phyloP scores from a whole-genome alignment of 2,113 vertebrate species.

The Bambusicola thoracicus region DNA sequence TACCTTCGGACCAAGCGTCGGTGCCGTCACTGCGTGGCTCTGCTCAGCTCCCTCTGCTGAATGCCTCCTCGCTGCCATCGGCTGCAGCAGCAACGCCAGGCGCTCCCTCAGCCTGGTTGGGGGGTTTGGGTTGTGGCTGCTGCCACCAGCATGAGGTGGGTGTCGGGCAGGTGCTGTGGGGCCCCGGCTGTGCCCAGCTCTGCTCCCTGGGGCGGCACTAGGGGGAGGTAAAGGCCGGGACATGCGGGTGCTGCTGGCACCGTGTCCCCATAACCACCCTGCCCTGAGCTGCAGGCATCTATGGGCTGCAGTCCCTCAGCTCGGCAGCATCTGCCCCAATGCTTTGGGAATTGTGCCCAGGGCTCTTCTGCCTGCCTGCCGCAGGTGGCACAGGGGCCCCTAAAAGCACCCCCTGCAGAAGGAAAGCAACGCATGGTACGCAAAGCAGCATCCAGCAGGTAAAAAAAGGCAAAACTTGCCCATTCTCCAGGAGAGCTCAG shows the following conservation, averaged over 20 bases:
- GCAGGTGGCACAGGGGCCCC: background rate
- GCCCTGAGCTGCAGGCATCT: rapidly evolving
- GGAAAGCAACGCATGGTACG: rapidly evolving
- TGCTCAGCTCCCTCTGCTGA: background rate
- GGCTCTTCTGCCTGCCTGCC: rapidly evolving
- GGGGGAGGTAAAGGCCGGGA: slow-evolving; percentile 61
- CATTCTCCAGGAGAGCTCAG: background rate
- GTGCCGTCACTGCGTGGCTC: rapidly evolving
- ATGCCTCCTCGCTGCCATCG: rapidly evolving
- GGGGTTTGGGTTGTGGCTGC: rapidly evolving
- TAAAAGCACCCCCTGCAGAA: background rate
- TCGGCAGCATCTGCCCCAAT: background rate
- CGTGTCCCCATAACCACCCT: background rate
- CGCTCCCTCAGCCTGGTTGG: rapidly evolving
- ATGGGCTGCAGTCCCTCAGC: rapidly evolving
- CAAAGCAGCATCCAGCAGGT: background rate
- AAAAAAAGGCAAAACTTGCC: background rate
- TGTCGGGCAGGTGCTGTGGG: background rate
- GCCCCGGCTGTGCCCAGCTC: background rate
- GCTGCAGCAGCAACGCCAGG: rapidly evolving
- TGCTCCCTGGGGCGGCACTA: slow-evolving; percentile 20
- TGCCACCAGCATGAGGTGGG: background rate
- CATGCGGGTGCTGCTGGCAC: background rate
- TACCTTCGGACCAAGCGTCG: background rate
- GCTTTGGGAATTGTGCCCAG: background rate